Conservation (phyloP, 2,113 vertebrate genomes). For the Piaya cayana region DNA sequence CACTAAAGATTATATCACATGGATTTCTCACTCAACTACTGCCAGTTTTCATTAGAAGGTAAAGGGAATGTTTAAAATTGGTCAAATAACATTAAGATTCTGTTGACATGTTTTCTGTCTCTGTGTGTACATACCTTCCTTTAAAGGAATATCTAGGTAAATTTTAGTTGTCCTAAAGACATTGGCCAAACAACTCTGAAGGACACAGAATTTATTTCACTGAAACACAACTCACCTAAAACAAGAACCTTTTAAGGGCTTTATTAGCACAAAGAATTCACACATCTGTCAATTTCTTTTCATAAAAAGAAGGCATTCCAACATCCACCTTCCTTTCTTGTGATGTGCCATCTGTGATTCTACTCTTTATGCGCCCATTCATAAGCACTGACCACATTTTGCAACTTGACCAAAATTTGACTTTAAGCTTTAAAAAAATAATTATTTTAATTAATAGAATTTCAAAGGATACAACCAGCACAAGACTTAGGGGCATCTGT, state of each 20-base stretch:
- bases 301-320: not conserved
- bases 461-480: not conserved
- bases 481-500: not conserved
- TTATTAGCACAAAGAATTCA: not conserved
- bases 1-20: rapidly evolving
- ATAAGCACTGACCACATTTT: not conserved
- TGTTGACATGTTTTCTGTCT: not conserved
- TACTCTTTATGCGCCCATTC: not conserved
- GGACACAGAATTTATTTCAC: not conserved
- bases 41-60: not conserved
- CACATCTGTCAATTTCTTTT: not conserved
- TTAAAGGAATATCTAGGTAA: not conserved
- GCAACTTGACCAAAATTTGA: not conserved
- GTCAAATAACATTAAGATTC: not conserved
- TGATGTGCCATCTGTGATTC: not conserved
- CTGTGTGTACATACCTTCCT: not conserved
- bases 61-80: conserved; percentile 5
- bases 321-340: not conserved
- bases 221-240: not conserved
- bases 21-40: not conserved
- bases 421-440: not conserved
- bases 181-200: not conserved
- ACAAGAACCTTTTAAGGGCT: not conserved
- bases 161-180: not conserved
- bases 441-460: not conserved